These are phyloP conservation scores for Calliopum simillimum DNA, from an alignment of 2,888 invertebrate genomes.

Conservation along the genomic window DNA sequence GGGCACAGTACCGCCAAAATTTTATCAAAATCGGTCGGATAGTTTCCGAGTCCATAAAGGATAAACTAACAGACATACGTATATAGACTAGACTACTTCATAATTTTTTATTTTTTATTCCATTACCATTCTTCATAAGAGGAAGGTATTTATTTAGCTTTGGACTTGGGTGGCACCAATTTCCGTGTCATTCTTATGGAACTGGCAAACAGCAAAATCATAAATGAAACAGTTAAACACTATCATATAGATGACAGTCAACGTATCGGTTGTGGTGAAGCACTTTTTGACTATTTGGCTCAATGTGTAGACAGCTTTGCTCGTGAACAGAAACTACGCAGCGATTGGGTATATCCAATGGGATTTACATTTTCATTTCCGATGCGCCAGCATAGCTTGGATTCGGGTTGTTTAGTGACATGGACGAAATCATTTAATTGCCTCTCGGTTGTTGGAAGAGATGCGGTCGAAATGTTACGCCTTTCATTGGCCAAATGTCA, in stretches of 20 bases:
- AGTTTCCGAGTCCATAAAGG: no score
- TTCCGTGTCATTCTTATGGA: conserved; percentile 79
- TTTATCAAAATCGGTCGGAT: no score
- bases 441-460: conserved; percentile 75
- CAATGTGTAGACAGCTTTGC: conserved; percentile 80
- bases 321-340: conserved; percentile 65
- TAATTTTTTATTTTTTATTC: no score
- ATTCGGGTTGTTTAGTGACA: conserved; percentile 79
- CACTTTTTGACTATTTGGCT: conserved; percentile 81
- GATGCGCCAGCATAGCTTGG: conserved; percentile 79
- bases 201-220: conserved; percentile 70
- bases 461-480: conserved; percentile 78
- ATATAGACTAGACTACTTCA: no score
- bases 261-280: conserved; percentile 73
- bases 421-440: conserved; percentile 89
- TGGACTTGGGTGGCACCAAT: conserved; percentile 87
- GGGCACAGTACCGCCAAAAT: no score
- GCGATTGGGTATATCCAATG: conserved; percentile 69
- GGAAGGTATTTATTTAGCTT: conserved; percentile 79
- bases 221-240: conserved; percentile 73
- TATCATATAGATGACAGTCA: conserved; percentile 73
- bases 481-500: conserved; percentile 72
- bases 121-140: no score
- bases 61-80: no score
- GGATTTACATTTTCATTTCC: conserved; percentile 91